Evolutionary conservation across 2,113 vertebrate species (phyloP), one percentile per base, ranked within the genome.

Genomic region (Marcusenius ussheri): DNA sequence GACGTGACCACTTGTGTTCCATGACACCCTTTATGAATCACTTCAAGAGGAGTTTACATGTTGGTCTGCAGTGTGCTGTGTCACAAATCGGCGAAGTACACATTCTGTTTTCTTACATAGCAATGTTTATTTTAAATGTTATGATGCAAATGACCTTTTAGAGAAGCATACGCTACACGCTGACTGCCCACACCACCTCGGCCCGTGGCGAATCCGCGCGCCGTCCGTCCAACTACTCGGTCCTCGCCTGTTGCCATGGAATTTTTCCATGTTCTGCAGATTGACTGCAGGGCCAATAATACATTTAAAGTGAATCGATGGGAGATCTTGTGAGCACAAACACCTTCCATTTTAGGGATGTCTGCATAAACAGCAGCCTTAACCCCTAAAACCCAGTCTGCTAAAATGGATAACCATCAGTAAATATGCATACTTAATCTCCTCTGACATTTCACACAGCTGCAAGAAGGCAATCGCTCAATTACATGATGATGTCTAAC

Each of bases 171-270:
- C n/a, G 17, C 24, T 27, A 27, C 5, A 35, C 8, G 24, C 5
- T 35, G 24, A 9, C 35, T 51, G 7, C 27, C 27, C 13, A 19
- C 15, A 15, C 9, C 3, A 21, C 50, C 31, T 87, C 0, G 13
- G 24, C 46, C 83, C 3, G 10, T 49, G 83, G 85, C 27, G 3
- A 35, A 7, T 21, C 19, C 3, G 3, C 1, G 17, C n/a, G 50
- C 15, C 50, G 19, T 15, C 84, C 13, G 3, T 19, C 49, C 84
- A 50, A 27, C n/a, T 51, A 51, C 13, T 50, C 24, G 11, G 1
- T n/a, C 15, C 49, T 87, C 21, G 85, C 85, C 46, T 53, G 85
- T 87, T 87, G 85, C 85, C 85, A 87, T 87, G 49, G 85, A 50
- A 87, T 87, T 51, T 51, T 87, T 50, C 85, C 85, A 31, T 35